Evolutionary conservation across 2,797 vertebrate genomes (phyloP).

Genomic region (Tenualosa ilisha): DNA sequence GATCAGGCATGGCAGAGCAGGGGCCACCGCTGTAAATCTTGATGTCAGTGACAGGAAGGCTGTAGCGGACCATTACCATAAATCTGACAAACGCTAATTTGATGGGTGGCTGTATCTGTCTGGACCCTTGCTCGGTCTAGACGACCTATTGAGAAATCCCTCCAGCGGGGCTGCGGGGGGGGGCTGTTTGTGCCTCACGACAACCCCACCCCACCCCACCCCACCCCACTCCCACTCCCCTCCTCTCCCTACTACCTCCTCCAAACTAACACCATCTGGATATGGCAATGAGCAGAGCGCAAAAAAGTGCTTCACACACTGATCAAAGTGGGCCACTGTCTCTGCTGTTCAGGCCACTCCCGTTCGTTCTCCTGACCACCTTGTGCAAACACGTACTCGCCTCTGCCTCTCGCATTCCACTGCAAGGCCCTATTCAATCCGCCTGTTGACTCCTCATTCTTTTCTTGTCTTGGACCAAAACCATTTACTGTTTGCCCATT

Average conservation of each 20-base stretch:
- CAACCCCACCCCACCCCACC: not conserved
- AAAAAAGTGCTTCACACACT: slow-evolving; percentile 62
- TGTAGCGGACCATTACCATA: slow-evolving; percentile 99
- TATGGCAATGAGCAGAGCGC: slow-evolving; percentile 86
- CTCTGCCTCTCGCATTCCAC: not conserved
- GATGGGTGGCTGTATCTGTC: slow-evolving; percentile 99
- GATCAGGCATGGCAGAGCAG: slow-evolving; percentile 53
- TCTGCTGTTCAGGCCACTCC: not conserved
- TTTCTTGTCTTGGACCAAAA: not conserved
- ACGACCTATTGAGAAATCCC: slow-evolving; percentile 98
- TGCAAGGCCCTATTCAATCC: not conserved
- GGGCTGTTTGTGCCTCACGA: slow-evolving; percentile 87
- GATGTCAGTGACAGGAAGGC: slow-evolving; percentile 98
- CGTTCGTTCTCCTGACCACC: not conserved
- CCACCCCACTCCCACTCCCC: too few species aligned
- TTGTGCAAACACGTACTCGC: not conserved
- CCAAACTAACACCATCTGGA: slow-evolving; percentile 94
- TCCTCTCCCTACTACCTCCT: slow-evolving; percentile 18
- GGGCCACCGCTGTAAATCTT: slow-evolving; percentile 89
- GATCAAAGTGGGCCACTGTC: slow-evolving; percentile 3
- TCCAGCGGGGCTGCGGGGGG: slow-evolving; percentile 83
- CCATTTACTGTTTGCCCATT: not conserved
- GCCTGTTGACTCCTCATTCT: not conserved
- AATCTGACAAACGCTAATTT: slow-evolving; percentile 99
- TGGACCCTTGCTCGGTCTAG: slow-evolving; percentile 98